phyloP scores from a whole-genome alignment of 2,797 vertebrate species.

The Neosalanx taihuensis region DNA sequence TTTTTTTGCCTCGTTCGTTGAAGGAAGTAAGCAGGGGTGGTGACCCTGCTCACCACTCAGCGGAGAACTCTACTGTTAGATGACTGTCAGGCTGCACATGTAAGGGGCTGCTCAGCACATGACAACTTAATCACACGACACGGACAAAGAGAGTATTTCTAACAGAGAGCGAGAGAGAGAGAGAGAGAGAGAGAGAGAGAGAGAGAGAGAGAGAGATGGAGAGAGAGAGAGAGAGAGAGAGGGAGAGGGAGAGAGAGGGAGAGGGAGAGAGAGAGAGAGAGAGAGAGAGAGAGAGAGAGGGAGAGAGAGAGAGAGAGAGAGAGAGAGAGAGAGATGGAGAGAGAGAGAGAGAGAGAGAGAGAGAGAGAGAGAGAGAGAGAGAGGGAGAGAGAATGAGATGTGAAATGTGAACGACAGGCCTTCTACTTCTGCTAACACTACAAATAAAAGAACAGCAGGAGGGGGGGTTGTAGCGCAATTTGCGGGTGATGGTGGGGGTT shows the following conservation, averaged over 20 bases:
- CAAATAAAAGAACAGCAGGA: no score
- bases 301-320: not conserved
- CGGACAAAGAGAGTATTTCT: slow-evolving; percentile 21
- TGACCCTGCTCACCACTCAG: not conserved
- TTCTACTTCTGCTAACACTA: not conserved
- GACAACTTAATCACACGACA: slow-evolving; percentile 59
- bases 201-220: not conserved
- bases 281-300: not conserved
- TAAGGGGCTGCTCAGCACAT: slow-evolving; percentile 24
- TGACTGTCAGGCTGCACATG: slow-evolving; percentile 1
- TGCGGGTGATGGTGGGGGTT: no score
- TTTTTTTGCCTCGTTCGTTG: no score
- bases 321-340: not conserved
- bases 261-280: no score
- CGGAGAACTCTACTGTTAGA: not conserved
- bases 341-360: not conserved
- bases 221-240: slow-evolving; percentile 52
- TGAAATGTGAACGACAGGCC: not conserved
- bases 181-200: slow-evolving; percentile 20
- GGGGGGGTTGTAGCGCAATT: no score
- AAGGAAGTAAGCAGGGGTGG: no score
- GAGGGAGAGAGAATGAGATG: not conserved
- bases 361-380: not conserved
- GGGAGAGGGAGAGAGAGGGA: slow-evolving; percentile 13
- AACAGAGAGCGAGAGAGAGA: slow-evolving; percentile 41